Evolutionary conservation across 35 echinoderm and acorn worm genomes (phyloP), one percentile per base, ranked within the genome.

Genomic region (Antedon bifida): DNA sequence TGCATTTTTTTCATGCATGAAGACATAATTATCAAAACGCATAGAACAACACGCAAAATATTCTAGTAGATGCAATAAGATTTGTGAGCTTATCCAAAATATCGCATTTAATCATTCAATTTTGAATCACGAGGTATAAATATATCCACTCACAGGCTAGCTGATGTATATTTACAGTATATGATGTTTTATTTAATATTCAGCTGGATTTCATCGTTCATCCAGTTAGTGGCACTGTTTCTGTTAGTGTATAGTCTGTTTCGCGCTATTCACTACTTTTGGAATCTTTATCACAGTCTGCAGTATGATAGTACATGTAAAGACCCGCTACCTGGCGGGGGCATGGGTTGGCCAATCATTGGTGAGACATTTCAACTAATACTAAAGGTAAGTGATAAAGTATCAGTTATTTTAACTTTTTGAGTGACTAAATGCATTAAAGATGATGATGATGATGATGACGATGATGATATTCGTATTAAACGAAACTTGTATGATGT

Each of bases 261-360:
- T 21, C 26, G 51, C 19, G 19, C 51, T 23, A 64, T 64, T 21
- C 9, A 64, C 10, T 64, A 64, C 51, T 2, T 64, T 64, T 64
- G 51, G 51, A 64, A 64, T 64, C 3, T 12, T 64, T 64, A 64
- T 64, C 51, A 64, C 26, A 64, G 23, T 26, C 9, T 64, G 51
- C 51, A 64, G 51, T 64, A 64, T 64, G 78, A 80, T 28, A 80
- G 0, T 16, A 38, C 34, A 12, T 80, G 33, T 23, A 14, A 35
- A n/a, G 78, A 14, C 32, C 78, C 78, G 31, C 78, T 80, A 3
- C 78, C 78, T 21, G 78, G 39, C 28, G 78, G 78, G 12, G 39
- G 35, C 26, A 80, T 80, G 78, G 78, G 78, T 28, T 80, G 31
- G 34, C 78, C 78, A 80, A 36, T 80, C 78, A 80, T 80, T 23